Conservation (phyloP, 92 coral and sea anemone species). For the Blastomussa wellsi region DNA sequence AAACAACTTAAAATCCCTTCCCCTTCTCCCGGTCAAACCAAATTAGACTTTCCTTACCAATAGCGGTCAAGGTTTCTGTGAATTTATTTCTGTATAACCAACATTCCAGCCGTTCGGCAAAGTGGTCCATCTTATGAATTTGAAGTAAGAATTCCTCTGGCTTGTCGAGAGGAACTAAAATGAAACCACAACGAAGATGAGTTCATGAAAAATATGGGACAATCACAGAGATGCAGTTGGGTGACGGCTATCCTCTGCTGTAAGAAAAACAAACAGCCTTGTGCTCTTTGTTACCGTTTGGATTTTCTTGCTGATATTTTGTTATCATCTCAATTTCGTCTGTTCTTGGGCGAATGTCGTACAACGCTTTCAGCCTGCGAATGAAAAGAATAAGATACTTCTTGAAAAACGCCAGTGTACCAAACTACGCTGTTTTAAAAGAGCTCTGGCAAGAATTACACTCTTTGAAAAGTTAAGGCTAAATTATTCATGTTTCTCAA, state of each 20-base stretch:
- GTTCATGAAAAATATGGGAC: too few relatives aligned
- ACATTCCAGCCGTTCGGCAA: constrained; percentile 92
- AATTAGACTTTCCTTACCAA: constrained; percentile 60
- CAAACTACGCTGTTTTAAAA: background rate
- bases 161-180: constrained; percentile 85
- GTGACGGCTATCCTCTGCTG: too few relatives aligned
- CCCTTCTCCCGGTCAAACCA: background rate
- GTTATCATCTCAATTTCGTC: constrained; percentile 88
- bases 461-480: too few relatives aligned
- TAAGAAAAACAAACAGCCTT: too few relatives aligned
- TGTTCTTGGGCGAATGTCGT: constrained; percentile 88
- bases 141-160: constrained; percentile 94
- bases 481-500: too few relatives aligned
- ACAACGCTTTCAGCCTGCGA: constrained; percentile 82
- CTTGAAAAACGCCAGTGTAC: background rate
- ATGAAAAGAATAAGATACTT: background rate
- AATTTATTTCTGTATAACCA: constrained; percentile 93
- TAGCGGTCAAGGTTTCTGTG: constrained; percentile 71
- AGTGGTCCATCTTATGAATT: constrained; percentile 93
- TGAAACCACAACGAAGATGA: background rate
- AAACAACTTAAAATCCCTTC: too few relatives aligned
- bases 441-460: too few relatives aligned
- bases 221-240: background rate
- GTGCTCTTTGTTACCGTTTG: constrained; percentile 79
- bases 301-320: constrained; percentile 76